Evolutionary conservation across 2,797 vertebrate genomes (phyloP).

Genomic region (Pantherophis vulpinus): DNA sequence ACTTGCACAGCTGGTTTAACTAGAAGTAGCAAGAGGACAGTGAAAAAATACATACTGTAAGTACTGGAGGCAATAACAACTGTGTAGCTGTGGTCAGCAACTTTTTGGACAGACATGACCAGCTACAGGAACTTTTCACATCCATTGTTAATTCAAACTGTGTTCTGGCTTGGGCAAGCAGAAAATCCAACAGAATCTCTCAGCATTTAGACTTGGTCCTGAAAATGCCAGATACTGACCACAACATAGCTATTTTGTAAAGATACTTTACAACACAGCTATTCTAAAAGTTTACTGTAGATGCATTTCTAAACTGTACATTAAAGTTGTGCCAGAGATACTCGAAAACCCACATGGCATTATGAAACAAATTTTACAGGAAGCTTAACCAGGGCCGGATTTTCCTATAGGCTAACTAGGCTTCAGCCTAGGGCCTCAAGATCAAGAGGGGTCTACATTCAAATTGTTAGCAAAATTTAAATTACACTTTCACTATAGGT

Average conservation of each 20-base stretch:
- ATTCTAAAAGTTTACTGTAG: background rate
- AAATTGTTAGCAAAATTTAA: too few relatives aligned
- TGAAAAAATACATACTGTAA: background rate
- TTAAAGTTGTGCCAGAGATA: background rate
- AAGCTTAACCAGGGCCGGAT: too few relatives aligned
- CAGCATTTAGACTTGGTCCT: background rate
- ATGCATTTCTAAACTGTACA: background rate
- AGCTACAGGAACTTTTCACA: background rate
- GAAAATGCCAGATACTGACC: background rate
- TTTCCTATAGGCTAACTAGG: too few relatives aligned
- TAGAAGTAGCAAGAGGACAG: background rate
- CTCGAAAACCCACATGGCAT: background rate
- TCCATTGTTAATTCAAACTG: background rate
- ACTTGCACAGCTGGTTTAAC: background rate
- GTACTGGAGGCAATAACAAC: background rate
- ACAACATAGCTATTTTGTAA: background rate
- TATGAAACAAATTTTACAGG: background rate
- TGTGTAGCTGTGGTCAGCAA: background rate
- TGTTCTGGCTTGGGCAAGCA: background rate
- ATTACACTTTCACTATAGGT: too few relatives aligned
- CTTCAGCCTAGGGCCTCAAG: too few relatives aligned
- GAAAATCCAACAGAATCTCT: background rate
- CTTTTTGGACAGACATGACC: background rate
- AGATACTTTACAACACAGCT: background rate
- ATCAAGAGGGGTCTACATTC: too few relatives aligned